These are phyloP conservation scores for Anser brachyrhynchus DNA, from an alignment of 2,113 vertebrate genomes.

Conservation along the genomic window DNA sequence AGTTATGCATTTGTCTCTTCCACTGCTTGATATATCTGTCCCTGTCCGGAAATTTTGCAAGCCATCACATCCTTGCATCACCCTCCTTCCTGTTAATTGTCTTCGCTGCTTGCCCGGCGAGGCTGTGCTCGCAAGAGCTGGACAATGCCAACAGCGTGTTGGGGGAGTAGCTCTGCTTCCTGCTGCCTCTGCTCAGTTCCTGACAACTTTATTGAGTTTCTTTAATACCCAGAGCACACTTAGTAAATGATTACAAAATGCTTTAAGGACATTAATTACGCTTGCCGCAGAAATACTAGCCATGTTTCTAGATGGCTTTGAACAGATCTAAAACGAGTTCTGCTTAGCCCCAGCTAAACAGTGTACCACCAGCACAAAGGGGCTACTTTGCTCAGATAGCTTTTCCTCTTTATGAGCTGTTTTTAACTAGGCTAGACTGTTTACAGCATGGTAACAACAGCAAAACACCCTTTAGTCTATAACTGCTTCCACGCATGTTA, in stretches of 20 bases:
- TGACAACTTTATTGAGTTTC: background rate
- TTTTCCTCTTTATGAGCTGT: background rate
- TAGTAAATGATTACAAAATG: background rate
- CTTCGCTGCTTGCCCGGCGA: background rate
- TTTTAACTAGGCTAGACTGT: background rate
- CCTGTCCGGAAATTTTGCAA: background rate
- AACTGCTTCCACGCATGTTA: background rate
- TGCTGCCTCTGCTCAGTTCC: background rate
- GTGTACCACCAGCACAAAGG: background rate
- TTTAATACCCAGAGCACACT: background rate
- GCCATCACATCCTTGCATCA: background rate
- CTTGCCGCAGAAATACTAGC: background rate
- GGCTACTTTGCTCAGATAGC: background rate
- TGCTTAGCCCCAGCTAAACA: background rate
- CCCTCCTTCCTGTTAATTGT: background rate
- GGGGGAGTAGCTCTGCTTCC: background rate
- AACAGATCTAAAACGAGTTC: background rate
- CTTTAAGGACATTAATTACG: background rate
- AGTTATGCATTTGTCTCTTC: background rate
- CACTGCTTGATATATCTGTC: background rate
- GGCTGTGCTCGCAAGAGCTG: background rate
- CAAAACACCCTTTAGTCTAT: background rate
- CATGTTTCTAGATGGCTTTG: background rate
- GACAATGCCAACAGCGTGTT: fast-evolving
- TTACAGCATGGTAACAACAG: background rate